Conservation (phyloP, 2,113 vertebrate species). For the Spea bombifrons region DNA sequence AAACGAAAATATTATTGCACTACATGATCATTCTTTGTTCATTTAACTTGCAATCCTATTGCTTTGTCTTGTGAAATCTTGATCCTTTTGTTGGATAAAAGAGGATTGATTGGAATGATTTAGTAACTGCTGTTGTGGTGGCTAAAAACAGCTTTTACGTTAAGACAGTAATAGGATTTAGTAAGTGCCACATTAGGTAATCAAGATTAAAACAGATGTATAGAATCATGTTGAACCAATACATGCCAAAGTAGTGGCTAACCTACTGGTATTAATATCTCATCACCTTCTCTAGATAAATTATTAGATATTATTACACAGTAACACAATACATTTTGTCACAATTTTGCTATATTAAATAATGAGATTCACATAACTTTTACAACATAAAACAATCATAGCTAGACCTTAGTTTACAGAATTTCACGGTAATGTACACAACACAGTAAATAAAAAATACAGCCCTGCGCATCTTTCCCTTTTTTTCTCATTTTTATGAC, state of each 20-base stretch:
- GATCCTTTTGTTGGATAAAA: constrained; percentile 45
- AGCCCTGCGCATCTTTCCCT: too few species aligned
- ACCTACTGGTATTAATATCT: too few species aligned
- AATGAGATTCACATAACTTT: too few species aligned
- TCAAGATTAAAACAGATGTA: not conserved
- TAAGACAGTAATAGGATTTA: constrained; percentile 63
- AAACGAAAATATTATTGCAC: not conserved
- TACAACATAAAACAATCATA: too few species aligned
- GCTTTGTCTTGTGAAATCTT: not conserved
- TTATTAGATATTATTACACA: too few species aligned
- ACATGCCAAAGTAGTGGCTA: not conserved
- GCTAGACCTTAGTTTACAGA: too few species aligned
- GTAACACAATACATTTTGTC: too few species aligned
- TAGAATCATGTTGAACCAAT: not conserved
- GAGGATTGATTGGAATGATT: constrained; percentile 49
- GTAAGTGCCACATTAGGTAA: constrained; percentile 22
- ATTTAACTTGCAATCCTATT: not conserved
- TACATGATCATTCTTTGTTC: not conserved
- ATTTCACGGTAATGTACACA: too few species aligned
- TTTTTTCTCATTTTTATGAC: too few species aligned
- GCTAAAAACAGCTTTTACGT: constrained; percentile 42
- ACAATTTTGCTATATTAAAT: too few species aligned
- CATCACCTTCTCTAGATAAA: too few species aligned
- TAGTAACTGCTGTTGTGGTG: not conserved
- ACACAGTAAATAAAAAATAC: too few species aligned